Evolutionary conservation across 2,113 vertebrate genomes (phyloP).

Genomic region (Philantomba maxwellii): DNA sequence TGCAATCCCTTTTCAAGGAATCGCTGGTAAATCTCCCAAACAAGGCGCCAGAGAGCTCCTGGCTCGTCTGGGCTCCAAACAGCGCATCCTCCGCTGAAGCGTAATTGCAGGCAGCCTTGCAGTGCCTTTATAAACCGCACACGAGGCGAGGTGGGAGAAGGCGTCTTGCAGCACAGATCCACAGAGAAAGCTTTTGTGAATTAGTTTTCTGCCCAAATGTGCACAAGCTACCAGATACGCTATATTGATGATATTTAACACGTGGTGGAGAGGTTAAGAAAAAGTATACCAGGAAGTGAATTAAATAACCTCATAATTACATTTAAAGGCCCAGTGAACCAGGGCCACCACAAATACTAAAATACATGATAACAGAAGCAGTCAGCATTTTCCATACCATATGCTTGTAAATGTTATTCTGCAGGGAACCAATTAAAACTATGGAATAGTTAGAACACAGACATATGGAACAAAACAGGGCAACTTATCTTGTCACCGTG

Average conservation of each 20-base stretch:
- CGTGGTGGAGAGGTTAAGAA: constrained; percentile 48
- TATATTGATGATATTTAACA: constrained; percentile 52
- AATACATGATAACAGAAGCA: constrained; percentile 81
- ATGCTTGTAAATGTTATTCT: constrained; percentile 86
- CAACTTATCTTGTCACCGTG: constrained; percentile 85
- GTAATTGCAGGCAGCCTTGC: background rate
- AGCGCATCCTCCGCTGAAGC: background rate
- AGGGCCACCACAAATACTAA: constrained; percentile 74
- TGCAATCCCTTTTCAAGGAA: constrained; percentile 38
- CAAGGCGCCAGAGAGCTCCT: background rate
- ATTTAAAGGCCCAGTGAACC: constrained; percentile 73
- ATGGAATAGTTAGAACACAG: constrained; percentile 87
- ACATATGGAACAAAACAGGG: constrained; percentile 86
- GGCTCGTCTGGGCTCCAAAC: background rate
- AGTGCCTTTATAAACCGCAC: background rate
- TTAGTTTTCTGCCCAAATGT: background rate
- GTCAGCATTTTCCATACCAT: constrained; percentile 88
- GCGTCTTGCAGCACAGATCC: background rate
- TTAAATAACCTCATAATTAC: constrained; percentile 77
- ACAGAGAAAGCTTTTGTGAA: background rate
- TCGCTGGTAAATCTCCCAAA: background rate
- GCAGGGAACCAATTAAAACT: constrained; percentile 92
- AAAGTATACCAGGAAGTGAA: constrained; percentile 60
- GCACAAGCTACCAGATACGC: background rate
- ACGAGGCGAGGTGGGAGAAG: background rate